Conservation (phyloP, 2,797 vertebrate species). For the Squalus acanthias region DNA sequence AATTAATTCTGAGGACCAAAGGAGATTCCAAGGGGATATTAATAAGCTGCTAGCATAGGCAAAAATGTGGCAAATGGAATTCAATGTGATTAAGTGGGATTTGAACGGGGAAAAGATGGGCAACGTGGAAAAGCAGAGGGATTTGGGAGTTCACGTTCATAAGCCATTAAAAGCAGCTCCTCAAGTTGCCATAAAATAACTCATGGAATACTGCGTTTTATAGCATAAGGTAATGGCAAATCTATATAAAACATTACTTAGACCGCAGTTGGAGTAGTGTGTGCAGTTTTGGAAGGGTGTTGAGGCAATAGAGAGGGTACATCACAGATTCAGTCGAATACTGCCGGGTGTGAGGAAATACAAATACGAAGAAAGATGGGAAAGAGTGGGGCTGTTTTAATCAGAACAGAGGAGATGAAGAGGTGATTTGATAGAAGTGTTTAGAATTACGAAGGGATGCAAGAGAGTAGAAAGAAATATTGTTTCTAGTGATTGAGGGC, state of each 20-base stretch:
- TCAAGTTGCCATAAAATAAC: not conserved
- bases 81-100: not conserved
- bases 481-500: not conserved
- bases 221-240: not conserved
- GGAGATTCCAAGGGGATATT: too few species aligned
- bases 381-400: not conserved
- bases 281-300: not conserved
- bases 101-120: not conserved
- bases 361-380: not conserved
- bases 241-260: not conserved
- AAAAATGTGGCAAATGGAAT: not conserved
- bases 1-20: not conserved
- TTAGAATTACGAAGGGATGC: not conserved
- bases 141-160: not conserved
- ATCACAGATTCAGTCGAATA: not conserved
- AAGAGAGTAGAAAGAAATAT: not conserved
- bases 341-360: not conserved
- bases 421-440: not conserved
- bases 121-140: too few species aligned
- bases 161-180: not conserved
- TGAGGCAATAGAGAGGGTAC: not conserved
- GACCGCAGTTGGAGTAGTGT: not conserved
- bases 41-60: not conserved
- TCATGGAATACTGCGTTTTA: not conserved
- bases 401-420: not conserved